Conservation (phyloP, 2,113 vertebrate species). For the Sakesphorus luctuosus region DNA sequence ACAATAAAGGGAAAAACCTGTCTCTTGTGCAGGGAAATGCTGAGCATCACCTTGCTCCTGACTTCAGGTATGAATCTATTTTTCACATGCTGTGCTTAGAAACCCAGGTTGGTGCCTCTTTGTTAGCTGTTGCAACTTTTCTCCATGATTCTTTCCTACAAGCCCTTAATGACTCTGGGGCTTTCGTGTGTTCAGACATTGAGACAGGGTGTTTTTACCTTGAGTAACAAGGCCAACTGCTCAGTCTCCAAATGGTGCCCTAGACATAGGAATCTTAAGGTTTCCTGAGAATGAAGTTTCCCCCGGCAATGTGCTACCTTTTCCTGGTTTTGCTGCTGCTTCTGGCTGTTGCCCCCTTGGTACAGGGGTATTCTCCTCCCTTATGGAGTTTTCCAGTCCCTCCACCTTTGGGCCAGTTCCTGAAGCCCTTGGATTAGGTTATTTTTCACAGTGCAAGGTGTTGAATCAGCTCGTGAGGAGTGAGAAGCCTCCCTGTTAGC, state of each 20-base stretch:
- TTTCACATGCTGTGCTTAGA: neutral
- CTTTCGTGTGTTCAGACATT: neutral
- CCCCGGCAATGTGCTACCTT: rapidly evolving
- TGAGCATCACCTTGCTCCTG: neutral
- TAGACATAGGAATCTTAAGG: neutral
- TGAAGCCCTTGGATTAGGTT: neutral
- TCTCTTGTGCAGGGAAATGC: neutral
- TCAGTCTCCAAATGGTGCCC: neutral
- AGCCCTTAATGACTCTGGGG: neutral
- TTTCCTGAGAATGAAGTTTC: neutral
- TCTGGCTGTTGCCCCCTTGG: neutral
- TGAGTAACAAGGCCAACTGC: neutral
- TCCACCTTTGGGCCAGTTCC: neutral
- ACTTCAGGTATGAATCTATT: rapidly evolving
- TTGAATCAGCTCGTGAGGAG: neutral
- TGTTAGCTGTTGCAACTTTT: neutral
- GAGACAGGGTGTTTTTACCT: neutral
- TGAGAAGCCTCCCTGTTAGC: neutral
- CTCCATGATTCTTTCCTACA: neutral
- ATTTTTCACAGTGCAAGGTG: neutral
- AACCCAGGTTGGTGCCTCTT: neutral
- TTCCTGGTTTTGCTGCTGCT: neutral
- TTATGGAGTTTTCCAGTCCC: neutral
- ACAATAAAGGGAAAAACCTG: neutral
- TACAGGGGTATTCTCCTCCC: neutral